Evolutionary conservation across 2,113 vertebrate species (phyloP).

Genomic region (Tachycineta bicolor): DNA sequence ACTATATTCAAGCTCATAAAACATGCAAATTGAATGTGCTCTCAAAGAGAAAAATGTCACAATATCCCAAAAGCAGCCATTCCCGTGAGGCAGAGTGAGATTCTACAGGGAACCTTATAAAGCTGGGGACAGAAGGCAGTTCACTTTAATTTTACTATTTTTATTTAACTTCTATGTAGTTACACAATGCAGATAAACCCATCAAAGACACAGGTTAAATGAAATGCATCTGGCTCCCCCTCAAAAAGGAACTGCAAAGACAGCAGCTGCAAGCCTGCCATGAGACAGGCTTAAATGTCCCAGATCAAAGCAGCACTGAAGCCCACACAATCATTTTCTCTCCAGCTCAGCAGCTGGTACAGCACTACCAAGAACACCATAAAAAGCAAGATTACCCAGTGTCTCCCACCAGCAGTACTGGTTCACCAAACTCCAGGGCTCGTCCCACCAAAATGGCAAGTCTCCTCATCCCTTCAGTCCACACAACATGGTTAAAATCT

Average conservation of each 20-base stretch:
- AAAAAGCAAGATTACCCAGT: slow-evolving; percentile 84
- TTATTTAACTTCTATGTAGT: neutral
- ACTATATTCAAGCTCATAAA: neutral
- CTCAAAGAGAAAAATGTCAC: neutral
- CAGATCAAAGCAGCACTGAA: neutral
- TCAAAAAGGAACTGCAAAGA: neutral
- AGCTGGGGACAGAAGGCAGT: neutral
- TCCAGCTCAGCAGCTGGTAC: neutral
- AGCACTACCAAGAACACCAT: neutral
- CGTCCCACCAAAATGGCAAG: slow-evolving; percentile 88
- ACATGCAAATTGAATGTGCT: neutral
- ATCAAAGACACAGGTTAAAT: neutral
- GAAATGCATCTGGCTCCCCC: neutral
- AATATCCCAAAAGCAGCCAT: neutral
- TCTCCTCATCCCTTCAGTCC: slow-evolving; percentile 89
- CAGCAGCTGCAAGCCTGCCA: neutral
- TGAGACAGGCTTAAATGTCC: neutral
- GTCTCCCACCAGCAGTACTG: slow-evolving; percentile 92
- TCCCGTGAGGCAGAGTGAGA: neutral
- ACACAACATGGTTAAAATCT: slow-evolving; percentile 90
- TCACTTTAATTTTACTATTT: neutral
- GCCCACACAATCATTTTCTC: neutral
- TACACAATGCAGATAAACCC: neutral
- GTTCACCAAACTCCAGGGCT: slow-evolving; percentile 90
- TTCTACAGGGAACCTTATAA: neutral